phyloP scores from a whole-genome alignment of 2,797 vertebrate species.

The Notamacropus eugenii region DNA sequence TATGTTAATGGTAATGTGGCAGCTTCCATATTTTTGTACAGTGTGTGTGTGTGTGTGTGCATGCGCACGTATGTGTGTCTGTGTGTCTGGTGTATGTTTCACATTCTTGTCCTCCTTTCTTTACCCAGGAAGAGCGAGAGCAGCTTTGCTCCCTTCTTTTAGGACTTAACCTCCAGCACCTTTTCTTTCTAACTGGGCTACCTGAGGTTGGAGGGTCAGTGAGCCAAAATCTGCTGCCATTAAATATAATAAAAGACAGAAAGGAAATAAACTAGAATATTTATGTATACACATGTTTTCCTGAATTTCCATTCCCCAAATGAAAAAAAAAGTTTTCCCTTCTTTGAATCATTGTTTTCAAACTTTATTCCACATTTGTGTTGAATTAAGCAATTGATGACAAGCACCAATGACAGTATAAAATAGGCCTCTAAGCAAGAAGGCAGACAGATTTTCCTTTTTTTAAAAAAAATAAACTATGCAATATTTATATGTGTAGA shows the following conservation, averaged over 20 bases:
- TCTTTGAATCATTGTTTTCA: background rate
- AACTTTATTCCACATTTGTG: constrained; percentile 42
- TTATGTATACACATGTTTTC: background rate
- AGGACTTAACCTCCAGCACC: background rate
- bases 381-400: constrained; percentile 37
- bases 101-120: background rate
- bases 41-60: too few species aligned
- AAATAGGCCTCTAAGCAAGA: background rate
- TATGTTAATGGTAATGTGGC: background rate
- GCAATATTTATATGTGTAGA: background rate
- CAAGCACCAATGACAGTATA: background rate
- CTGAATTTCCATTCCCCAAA: background rate
- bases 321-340: constrained; percentile 8
- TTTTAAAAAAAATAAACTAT: background rate
- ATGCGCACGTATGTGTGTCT: background rate
- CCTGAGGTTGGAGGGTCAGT: background rate
- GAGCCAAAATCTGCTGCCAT: background rate
- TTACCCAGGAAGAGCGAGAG: constrained; percentile 2
- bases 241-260: constrained; percentile 21
- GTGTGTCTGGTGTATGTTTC: background rate
- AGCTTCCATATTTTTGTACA: background rate
- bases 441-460: background rate
- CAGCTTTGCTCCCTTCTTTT: background rate
- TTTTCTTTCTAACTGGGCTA: background rate
- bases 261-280: constrained; percentile 40